Evolutionary conservation across 2,888 invertebrate species (phyloP).

Genomic region (Callinectes sapidus): DNA sequence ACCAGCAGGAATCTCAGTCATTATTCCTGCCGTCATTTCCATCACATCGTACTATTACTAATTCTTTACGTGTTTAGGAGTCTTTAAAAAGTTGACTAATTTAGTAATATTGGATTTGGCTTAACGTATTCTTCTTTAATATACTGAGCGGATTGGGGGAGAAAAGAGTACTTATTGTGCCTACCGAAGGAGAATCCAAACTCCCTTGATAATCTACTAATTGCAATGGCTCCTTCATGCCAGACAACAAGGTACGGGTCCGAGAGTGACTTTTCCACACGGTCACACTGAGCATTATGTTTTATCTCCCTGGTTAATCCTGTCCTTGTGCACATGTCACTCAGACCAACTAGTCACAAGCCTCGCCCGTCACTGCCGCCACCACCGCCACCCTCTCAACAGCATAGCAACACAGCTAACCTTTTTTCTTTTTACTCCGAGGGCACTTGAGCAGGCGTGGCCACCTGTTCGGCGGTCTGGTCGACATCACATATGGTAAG

Average conservation of each 20-base stretch:
- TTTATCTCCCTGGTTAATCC: slow-evolving; percentile 35
- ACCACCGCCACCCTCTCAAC: background rate
- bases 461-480: slow-evolving; percentile 64
- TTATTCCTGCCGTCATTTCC: too few relatives aligned
- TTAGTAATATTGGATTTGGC: too few relatives aligned
- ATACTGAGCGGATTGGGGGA: too few relatives aligned
- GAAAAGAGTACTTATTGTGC: too few relatives aligned
- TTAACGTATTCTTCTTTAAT: too few relatives aligned
- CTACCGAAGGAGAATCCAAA: too few relatives aligned
- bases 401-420: background rate
- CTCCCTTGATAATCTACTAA: too few relatives aligned
- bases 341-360: background rate
- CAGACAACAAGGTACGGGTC: background rate
- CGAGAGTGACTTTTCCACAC: background rate
- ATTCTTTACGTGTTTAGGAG: too few relatives aligned
- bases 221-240: too few relatives aligned
- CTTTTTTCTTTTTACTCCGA: background rate
- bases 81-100: too few relatives aligned
- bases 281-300: background rate
- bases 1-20: too few relatives aligned
- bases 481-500: slow-evolving; percentile 65
- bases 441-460: slow-evolving; percentile 50
- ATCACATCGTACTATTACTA: too few relatives aligned
- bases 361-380: background rate
- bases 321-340: slow-evolving; percentile 15